phyloP scores from a whole-genome alignment of 1,140 invertebrate species.

The Drosophila lini region DNA sequence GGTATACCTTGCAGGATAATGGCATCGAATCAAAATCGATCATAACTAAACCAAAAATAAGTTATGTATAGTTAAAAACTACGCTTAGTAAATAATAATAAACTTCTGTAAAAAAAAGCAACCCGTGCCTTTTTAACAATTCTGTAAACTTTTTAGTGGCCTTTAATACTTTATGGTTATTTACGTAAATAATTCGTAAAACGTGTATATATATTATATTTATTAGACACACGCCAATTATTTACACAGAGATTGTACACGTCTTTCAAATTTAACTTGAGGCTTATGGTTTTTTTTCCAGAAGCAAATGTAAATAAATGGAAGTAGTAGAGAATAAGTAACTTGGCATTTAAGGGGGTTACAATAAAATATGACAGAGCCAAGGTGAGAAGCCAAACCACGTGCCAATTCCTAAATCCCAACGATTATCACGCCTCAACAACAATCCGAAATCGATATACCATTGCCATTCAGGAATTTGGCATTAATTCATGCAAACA shows the following conservation, averaged over 20 bases:
- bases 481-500: slow-evolving; percentile 19
- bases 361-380: background rate
- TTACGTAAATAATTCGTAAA: too few species aligned
- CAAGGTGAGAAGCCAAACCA: background rate
- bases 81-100: too few species aligned
- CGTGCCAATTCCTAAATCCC: background rate
- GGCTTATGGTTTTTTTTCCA: background rate
- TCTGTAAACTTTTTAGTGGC: background rate
- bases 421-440: background rate
- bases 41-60: too few species aligned
- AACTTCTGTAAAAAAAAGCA: too few species aligned
- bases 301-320: background rate
- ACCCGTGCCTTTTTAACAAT: too few species aligned
- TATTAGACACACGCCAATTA: background rate
- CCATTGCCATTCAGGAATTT: background rate
- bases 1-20: too few species aligned
- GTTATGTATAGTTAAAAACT: too few species aligned
- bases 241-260: background rate
- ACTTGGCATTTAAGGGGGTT: background rate
- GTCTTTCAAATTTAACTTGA: background rate
- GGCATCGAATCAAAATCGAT: too few species aligned
- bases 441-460: slow-evolving; percentile 1
- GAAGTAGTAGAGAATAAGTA: background rate
- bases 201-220: background rate
- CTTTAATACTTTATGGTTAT: background rate